Evolutionary conservation across 2,797 vertebrate genomes (phyloP), one percentile per base, ranked within the genome.

Genomic region (Graptemys geographica): DNA sequence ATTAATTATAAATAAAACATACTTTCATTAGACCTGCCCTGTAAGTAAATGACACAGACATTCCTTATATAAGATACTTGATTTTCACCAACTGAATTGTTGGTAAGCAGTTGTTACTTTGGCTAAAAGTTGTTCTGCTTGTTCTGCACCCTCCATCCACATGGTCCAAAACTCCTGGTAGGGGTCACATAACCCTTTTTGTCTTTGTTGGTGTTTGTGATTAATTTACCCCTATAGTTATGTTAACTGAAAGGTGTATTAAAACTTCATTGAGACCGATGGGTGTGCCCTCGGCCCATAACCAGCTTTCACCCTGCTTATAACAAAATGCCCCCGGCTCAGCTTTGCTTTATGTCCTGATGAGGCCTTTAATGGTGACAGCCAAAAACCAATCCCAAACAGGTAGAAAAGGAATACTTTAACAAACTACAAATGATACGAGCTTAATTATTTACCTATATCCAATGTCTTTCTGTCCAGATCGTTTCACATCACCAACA

Each of bases 51-150:
- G 56, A 86, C 83, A 81, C 79, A 89, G 55, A 55, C 79, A 89
- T 92, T 83, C 83, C 19, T 82, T 92, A 82, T 79, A 79, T 83
- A 92, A 87, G 79, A 89, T 86, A 87, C 41, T 92, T 92, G 86
- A 92, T 89, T 83, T 69, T 78, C 65, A 89, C 56, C 83, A 33
- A 79, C 79, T 69, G 91, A 89, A 82, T 89, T 79, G 47, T 49
- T 92, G 87, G 79, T 79, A 89, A 92, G 86, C 21, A 78, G 65
- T 65, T 92, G 89, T 78, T 82, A n/a, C 69, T 89, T 86, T 85
- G 56, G 65, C 79, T 79, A 92, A 57, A 86, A n/a, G 31, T 52
- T 74, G 81, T 85, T 86, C 86, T 83, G 65, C 49, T 65, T 82
- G 41, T 83, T 86, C 65, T 49, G 55, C 56, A 85, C 83, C 31